Conservation (phyloP, 2,113 vertebrate genomes). For the Colius striatus region DNA sequence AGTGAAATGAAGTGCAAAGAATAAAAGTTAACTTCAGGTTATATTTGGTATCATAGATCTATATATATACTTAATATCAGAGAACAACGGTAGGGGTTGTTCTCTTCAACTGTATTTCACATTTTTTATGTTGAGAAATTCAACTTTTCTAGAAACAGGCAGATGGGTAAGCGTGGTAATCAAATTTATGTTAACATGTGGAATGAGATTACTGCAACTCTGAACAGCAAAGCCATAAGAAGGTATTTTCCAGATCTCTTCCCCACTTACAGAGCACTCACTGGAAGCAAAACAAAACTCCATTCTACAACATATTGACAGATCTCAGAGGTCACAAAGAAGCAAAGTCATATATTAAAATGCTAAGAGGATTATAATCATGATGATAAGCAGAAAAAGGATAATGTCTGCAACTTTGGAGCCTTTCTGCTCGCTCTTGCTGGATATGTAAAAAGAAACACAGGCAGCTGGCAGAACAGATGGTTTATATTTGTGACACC, state of each 20-base stretch:
- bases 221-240: background rate
- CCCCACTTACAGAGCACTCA: background rate
- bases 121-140: background rate
- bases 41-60: background rate
- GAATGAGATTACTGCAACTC: background rate
- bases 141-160: background rate
- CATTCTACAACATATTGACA: background rate
- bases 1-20: background rate
- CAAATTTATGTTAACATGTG: background rate
- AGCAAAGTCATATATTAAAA: constrained; percentile 52
- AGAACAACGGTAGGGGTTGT: too few relatives aligned
- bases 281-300: background rate
- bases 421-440: constrained; percentile 32
- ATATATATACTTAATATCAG: too few relatives aligned
- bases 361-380: constrained; percentile 32
- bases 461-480: constrained; percentile 74
- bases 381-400: constrained; percentile 56
- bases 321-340: constrained; percentile 9
- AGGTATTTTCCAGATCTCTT: background rate
- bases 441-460: constrained; percentile 51
- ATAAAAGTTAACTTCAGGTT: background rate
- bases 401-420: constrained; percentile 60
- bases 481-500: constrained; percentile 72
- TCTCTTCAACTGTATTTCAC: background rate
- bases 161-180: background rate